A percentile compares a stretch with the other conserved stretches of the same genome.
phyloP scores from a whole-genome alignment of 2,797 vertebrate species.

The Limnodromus scolopaceus region DNA sequence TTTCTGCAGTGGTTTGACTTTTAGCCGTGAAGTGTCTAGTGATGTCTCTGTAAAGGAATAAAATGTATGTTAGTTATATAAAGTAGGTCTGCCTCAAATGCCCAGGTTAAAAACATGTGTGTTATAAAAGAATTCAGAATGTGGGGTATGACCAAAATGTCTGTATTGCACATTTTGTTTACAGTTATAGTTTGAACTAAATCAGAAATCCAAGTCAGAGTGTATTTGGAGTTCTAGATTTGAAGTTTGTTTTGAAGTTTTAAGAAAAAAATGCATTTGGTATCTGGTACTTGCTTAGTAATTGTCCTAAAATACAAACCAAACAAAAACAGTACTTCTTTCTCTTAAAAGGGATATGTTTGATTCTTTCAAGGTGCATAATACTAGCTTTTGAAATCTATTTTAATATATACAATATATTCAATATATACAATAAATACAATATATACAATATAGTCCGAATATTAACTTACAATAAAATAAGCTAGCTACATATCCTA shows the following conservation, averaged over 20 bases:
- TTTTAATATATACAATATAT: background rate
- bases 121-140: background rate
- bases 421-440: background rate
- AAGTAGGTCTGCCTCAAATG: background rate
- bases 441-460: background rate
- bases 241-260: background rate
- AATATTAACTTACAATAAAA: background rate
- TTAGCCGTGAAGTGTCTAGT: background rate
- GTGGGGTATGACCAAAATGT: background rate
- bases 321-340: fast-evolving
- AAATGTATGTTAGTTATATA: background rate
- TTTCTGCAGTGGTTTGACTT: background rate
- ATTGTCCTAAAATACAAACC: background rate
- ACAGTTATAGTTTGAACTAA: background rate
- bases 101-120: background rate
- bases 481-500: background rate
- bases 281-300: background rate
- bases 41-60: background rate
- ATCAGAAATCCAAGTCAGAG: background rate
- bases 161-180: background rate
- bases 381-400: background rate
- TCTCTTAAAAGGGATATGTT: background rate
- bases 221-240: background rate
- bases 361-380: background rate
- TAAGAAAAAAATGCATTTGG: background rate